phyloP scores from a whole-genome alignment of 2,888 invertebrate species.

The Nomada goodeniana region DNA sequence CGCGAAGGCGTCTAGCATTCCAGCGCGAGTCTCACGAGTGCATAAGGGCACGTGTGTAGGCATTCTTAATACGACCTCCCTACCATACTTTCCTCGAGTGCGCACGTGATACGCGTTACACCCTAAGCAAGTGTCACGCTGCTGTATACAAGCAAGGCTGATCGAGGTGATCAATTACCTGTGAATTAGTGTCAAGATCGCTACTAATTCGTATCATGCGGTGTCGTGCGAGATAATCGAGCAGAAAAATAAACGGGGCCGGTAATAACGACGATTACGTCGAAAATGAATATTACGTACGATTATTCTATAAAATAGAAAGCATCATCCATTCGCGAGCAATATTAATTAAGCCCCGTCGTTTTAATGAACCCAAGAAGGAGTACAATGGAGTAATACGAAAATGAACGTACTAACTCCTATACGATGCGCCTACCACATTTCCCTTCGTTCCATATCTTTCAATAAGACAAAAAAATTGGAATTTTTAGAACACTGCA shows the following conservation, averaged over 20 bases:
- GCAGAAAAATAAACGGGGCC: conserved; percentile 5
- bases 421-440: too few relatives aligned
- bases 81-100: conserved; percentile 17
- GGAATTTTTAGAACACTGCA: too few relatives aligned
- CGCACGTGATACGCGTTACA: conserved; percentile 13
- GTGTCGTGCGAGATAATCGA: conserved; percentile 4
- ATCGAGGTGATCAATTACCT: conserved; percentile 59
- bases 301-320: neutral
- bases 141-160: neutral
- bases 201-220: conserved; percentile 35
- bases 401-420: too few relatives aligned
- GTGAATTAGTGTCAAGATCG: conserved; percentile 67
- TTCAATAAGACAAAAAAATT: too few relatives aligned
- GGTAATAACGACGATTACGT: neutral
- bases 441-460: too few relatives aligned
- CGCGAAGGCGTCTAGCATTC: conserved; percentile 71
- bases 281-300: neutral
- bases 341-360: too few relatives aligned
- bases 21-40: conserved; percentile 48
- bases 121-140: conserved; percentile 13
- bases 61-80: conserved; percentile 12
- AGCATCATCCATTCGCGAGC: too few relatives aligned
- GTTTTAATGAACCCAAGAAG: too few relatives aligned
- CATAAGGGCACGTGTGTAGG: conserved; percentile 51
- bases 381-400: too few relatives aligned